Percentiles rank a stretch among this genome's conserved stretches.
These are phyloP conservation scores for Lethrus apterus DNA, from an alignment of 1,140 invertebrate genomes.

Conservation along the genomic window DNA sequence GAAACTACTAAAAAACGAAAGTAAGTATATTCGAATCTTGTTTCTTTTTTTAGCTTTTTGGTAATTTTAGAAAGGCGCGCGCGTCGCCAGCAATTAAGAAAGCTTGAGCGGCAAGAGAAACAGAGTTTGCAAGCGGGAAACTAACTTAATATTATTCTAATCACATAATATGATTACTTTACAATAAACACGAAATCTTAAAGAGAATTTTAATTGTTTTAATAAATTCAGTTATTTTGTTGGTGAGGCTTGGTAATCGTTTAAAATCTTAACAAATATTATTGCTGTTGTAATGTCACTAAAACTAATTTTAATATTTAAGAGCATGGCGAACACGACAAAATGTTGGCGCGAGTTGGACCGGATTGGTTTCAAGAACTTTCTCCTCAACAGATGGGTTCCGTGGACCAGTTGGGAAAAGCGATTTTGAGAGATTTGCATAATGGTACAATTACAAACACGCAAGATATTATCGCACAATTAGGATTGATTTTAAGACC, in stretches of 20 bases:
- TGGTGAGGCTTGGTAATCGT: not conserved
- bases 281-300: not conserved
- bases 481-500: conserved; percentile 32
- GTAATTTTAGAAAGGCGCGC: too few relatives aligned
- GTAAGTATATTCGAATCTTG: not conserved
- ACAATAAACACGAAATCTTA: not conserved
- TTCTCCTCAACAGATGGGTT: conserved; percentile 28
- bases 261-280: not conserved
- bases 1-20: too few relatives aligned
- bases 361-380: conserved; percentile 38
- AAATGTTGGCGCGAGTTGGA: conserved; percentile 21
- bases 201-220: not conserved
- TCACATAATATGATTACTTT: too few relatives aligned
- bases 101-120: too few relatives aligned
- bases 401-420: conserved; percentile 26
- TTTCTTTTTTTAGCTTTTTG: not conserved
- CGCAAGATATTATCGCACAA: conserved; percentile 23
- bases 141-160: too few relatives aligned
- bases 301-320: conserved; percentile 1
- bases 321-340: conserved; percentile 5
- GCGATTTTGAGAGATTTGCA: conserved; percentile 26
- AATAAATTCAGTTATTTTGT: not conserved
- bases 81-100: too few relatives aligned
- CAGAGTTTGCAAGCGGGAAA: too few relatives aligned
- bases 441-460: conserved; percentile 19